Conservation (phyloP, 2,888 invertebrate species). For the Platycheirus albimanus region DNA sequence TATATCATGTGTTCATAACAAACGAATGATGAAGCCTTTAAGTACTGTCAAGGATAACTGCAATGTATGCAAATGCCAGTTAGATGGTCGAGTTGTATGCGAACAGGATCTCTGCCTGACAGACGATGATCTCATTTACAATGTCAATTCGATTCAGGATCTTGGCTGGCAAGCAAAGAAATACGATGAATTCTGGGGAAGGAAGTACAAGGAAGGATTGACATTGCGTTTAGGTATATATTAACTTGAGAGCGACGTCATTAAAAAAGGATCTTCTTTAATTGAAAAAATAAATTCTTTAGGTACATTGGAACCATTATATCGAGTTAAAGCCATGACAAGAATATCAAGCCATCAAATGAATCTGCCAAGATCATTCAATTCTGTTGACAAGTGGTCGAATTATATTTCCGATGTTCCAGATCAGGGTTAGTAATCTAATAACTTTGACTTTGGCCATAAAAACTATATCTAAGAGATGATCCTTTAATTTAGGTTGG, state of each 20-base stretch:
- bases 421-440: slow-evolving; percentile 87
- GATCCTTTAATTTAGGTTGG: slow-evolving; percentile 82
- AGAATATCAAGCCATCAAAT: slow-evolving; percentile 78
- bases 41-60: slow-evolving; percentile 86
- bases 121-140: slow-evolving; percentile 87
- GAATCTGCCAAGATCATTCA: slow-evolving; percentile 88
- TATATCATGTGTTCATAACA: slow-evolving; percentile 83
- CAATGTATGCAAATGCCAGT: slow-evolving; percentile 87
- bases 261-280: background rate
- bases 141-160: slow-evolving; percentile 85
- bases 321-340: slow-evolving; percentile 81
- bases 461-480: background rate
- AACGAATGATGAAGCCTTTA: slow-evolving; percentile 84
- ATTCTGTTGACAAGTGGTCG: slow-evolving; percentile 90
- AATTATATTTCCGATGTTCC: slow-evolving; percentile 87
- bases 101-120: slow-evolving; percentile 90
- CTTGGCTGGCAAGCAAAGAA: slow-evolving; percentile 91
- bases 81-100: slow-evolving; percentile 84
- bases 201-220: slow-evolving; percentile 91
- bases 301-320: slow-evolving; percentile 81
- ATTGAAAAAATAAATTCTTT: background rate
- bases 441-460: background rate
- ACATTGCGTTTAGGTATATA: slow-evolving; percentile 87
- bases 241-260: background rate
- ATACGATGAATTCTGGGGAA: slow-evolving; percentile 92